Base-by-base conservation (phyloP, 2,888 invertebrate genomes). In the Limnephilus auricula region DNA sequence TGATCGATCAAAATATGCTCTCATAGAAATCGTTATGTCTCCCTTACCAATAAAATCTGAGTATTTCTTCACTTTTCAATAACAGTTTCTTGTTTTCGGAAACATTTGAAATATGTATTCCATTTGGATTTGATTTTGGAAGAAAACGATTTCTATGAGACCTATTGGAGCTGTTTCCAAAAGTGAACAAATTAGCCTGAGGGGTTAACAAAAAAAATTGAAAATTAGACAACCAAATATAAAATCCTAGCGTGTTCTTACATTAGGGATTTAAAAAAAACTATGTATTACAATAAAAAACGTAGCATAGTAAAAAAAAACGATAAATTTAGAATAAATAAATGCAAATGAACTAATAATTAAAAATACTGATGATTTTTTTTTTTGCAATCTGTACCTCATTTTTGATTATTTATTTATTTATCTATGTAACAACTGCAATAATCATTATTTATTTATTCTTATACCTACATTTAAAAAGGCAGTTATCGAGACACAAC, bases 401-500 rank as follows among this genome's bases (percentile, higher is more conserved):
- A 65, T 65, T 65, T 9, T 65, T 65, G 65, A 65, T 65, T 65
- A 3, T 65, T 65, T 65, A 25, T 65, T 65, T 65, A 65, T 65
- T 65, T 65, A 65, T 65, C n/a, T 65, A 65, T 65, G 65, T 65
- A 65, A 65, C 65, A 65, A 65, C 65, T 65, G 65, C 65, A 65
- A 65, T 65, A n/a, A 65, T 9, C 65, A 65, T 65, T 65, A 65
- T 65, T 65, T 65, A 65, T 65, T 65, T 65, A 65, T 65, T 65
- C 25, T 65, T 65, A 65, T 65, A 65, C 65, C 65, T 65, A 65
- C 65, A 65, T 65, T 65, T 65, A 65, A 25, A 65, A 65, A 65
- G 65, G 65, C 65, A 65, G 65, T 65, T 65, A 65, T 65, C n/a
- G 65, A 65, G 65, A 65, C 65, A 65, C 65, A 65, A 65, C 65